A percentile compares a stretch with the other conserved stretches of the same genome.
These are phyloP conservation scores for Aphyosemion australe DNA, from an alignment of 2,113 vertebrate genomes.

Conservation along the genomic window DNA sequence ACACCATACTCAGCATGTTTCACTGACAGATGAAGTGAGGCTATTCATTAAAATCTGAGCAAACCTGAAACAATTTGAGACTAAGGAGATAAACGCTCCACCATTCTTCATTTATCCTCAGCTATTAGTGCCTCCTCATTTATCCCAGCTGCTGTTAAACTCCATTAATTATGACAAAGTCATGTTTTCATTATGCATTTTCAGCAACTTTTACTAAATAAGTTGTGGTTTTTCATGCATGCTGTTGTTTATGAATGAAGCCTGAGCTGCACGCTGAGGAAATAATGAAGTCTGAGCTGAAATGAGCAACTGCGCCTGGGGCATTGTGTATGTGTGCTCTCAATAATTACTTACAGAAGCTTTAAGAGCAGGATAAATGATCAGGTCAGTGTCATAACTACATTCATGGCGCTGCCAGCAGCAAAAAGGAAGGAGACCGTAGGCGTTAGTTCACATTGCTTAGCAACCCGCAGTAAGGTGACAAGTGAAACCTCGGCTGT, in stretches of 20 bases:
- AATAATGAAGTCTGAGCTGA: slow-evolving; percentile 5
- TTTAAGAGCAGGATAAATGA: slow-evolving; percentile 22
- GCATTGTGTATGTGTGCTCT: neutral
- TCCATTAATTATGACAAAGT: slow-evolving; percentile 22
- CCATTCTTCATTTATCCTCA: too few relatives aligned
- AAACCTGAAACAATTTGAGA: slow-evolving; percentile 20
- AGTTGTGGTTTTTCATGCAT: slow-evolving; percentile 3
- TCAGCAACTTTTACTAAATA: neutral
- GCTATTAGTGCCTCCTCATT: too few relatives aligned
- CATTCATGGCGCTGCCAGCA: slow-evolving; percentile 28
- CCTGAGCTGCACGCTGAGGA: neutral
- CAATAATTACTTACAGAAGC: slow-evolving; percentile 23
- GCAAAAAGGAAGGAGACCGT: slow-evolving; percentile 17
- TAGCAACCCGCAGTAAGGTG: slow-evolving; percentile 49
- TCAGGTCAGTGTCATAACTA: slow-evolving; percentile 29
- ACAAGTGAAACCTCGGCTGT: slow-evolving; percentile 31
- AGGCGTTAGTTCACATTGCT: slow-evolving; percentile 42
- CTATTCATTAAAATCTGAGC: slow-evolving; percentile 18
- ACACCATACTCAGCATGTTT: neutral
- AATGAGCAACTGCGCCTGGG: slow-evolving; percentile 13
- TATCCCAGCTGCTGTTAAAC: too few relatives aligned
- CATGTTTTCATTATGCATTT: slow-evolving; percentile 14
- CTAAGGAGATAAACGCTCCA: too few relatives aligned
- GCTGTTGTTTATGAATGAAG: slow-evolving; percentile 23
- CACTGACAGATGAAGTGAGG: slow-evolving; percentile 20